Evolutionary conservation across 2,888 invertebrate genomes (phyloP).

Genomic region (Synergus laeviventris): DNA sequence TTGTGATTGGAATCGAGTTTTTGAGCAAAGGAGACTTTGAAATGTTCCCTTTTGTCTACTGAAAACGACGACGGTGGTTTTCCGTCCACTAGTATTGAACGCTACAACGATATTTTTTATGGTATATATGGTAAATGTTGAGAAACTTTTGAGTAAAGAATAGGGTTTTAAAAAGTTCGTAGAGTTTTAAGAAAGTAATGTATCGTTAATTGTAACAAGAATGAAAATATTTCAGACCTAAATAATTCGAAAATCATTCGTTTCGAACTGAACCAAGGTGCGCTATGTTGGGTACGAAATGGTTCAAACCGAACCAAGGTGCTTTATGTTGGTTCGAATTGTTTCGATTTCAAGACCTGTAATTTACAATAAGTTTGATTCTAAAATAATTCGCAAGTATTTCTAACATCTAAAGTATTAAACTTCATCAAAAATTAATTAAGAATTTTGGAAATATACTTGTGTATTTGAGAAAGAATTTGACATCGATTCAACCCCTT

Average conservation of each 20-base stretch:
- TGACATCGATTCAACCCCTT: background rate
- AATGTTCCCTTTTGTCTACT: conserved; percentile 51
- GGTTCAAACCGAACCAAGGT: no score
- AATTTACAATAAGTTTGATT: no score
- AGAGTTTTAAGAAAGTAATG: background rate
- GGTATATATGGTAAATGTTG: background rate
- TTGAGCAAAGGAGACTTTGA: background rate
- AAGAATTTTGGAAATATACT: background rate
- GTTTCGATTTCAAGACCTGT: no score
- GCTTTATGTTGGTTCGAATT: no score
- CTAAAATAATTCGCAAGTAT: no score
- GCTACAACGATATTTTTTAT: background rate
- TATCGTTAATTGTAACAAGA: background rate
- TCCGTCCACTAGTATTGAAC: conserved; percentile 58
- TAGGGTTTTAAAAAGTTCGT: background rate
- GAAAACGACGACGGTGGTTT: conserved; percentile 58
- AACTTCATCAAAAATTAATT: no score
- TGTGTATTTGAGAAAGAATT: background rate
- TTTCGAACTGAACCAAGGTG: no score
- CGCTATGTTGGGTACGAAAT: no score
- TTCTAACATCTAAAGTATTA: no score
- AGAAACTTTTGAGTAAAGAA: background rate
- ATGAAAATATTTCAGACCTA: no score
- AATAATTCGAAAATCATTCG: no score
- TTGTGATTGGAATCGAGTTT: background rate